Percentiles rank a stretch among this genome's conserved stretches.
Evolutionary conservation across 2,888 invertebrate genomes (phyloP).

Genomic region (Melangyna quadrimaculata): DNA sequence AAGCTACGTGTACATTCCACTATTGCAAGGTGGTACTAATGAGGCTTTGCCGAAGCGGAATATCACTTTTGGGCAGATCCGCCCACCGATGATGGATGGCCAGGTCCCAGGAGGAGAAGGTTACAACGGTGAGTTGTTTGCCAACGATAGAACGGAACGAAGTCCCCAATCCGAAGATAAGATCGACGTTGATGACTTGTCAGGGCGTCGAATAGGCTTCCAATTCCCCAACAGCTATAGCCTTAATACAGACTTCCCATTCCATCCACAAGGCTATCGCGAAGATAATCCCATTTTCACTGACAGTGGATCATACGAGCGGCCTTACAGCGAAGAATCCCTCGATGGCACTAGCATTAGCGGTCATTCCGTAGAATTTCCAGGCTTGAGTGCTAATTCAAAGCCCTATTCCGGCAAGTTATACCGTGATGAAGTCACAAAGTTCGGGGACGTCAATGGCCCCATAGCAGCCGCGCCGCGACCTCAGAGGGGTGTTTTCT

Average conservation of each 20-base stretch:
- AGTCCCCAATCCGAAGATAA: slow-evolving; percentile 72
- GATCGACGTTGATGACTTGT: slow-evolving; percentile 75
- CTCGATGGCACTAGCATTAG: slow-evolving; percentile 73
- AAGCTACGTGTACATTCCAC: slow-evolving; percentile 79
- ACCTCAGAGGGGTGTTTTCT: slow-evolving; percentile 78
- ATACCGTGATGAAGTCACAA: slow-evolving; percentile 81
- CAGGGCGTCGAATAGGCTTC: slow-evolving; percentile 80
- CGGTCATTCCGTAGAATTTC: slow-evolving; percentile 78
- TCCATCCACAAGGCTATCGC: slow-evolving; percentile 80
- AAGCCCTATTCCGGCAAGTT: slow-evolving; percentile 78
- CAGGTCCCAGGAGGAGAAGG: slow-evolving; percentile 75
- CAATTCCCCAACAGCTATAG: slow-evolving; percentile 80
- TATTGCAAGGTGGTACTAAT: slow-evolving; percentile 72
- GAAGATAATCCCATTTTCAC: slow-evolving; percentile 79
- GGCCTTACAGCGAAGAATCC: slow-evolving; percentile 78
- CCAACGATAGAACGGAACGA: slow-evolving; percentile 76
- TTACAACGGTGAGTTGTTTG: slow-evolving; percentile 74
- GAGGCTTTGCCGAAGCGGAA: slow-evolving; percentile 76
- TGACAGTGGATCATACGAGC: slow-evolving; percentile 76
- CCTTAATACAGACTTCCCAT: slow-evolving; percentile 78
- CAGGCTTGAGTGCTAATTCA: slow-evolving; percentile 77
- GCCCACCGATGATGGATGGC: slow-evolving; percentile 77
- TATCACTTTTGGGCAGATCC: slow-evolving; percentile 75
- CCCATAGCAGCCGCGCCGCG: slow-evolving; percentile 80
- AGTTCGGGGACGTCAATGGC: slow-evolving; percentile 81